Conservation (phyloP, 2,113 vertebrate species). For the Nestor notabilis region DNA sequence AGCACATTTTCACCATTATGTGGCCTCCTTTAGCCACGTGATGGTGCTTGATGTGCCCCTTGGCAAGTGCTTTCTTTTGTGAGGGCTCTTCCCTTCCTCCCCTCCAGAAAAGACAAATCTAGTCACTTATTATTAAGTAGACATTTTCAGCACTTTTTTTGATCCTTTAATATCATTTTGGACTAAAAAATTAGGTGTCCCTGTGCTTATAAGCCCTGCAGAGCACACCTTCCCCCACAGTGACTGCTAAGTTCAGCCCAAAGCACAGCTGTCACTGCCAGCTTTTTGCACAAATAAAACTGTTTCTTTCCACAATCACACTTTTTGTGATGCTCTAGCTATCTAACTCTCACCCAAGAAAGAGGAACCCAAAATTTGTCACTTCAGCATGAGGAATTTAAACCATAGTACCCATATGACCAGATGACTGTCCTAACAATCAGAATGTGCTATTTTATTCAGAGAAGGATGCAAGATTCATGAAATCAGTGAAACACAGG, state of each 20-base stretch:
- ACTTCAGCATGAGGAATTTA: neutral
- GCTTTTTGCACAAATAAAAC: neutral
- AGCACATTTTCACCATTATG: neutral
- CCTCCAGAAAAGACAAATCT: neutral
- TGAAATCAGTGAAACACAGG: neutral
- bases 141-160: neutral
- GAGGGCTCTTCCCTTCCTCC: rapidly evolving
- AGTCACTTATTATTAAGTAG: neutral
- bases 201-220: neutral
- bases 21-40: neutral
- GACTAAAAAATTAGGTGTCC: neutral
- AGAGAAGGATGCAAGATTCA: neutral
- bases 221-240: neutral
- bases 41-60: neutral
- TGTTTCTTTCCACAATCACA: neutral
- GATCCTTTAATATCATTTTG: neutral
- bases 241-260: neutral
- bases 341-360: neutral
- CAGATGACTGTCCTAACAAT: neutral
- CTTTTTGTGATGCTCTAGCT: neutral
- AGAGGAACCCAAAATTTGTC: neutral
- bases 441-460: neutral
- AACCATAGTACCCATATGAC: neutral
- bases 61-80: neutral
- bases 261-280: neutral